These are phyloP conservation scores for Basileuterus tristriatus DNA, from an alignment of 2,797 vertebrate genomes.

Conservation along the genomic window DNA sequence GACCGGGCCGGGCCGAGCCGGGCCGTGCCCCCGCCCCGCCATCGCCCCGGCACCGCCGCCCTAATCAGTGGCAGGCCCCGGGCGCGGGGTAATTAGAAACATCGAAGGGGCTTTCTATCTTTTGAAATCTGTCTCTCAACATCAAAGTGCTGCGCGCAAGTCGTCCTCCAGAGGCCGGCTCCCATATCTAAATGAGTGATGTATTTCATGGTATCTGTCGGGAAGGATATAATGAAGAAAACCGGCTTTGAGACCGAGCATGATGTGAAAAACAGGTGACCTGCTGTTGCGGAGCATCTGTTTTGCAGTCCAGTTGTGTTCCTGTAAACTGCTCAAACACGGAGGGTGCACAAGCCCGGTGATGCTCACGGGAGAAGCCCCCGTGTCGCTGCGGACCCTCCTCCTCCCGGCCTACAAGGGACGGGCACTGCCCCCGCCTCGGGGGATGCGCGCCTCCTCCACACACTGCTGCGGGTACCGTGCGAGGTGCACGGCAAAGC, in stretches of 20 bases:
- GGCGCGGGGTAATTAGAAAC: conserved; percentile 61
- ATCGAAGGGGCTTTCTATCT: conserved; percentile 45
- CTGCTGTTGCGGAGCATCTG: not conserved
- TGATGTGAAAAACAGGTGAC: conserved; percentile 49
- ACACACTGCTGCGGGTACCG: not conserved
- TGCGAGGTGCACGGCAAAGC: not conserved
- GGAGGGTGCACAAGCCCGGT: not conserved
- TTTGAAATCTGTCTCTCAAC: conserved; percentile 50
- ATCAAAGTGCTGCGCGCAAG: conserved; percentile 48
- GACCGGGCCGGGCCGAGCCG: not conserved
- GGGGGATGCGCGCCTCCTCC: not conserved
- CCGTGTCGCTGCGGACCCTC: not conserved
- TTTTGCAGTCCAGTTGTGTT: not conserved
- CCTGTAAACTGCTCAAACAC: not conserved
- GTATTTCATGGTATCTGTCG: conserved; percentile 48
- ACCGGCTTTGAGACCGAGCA: not conserved
- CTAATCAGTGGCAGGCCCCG: conserved; percentile 53
- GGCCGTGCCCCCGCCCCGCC: not conserved
- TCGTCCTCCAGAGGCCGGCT: conserved; percentile 50
- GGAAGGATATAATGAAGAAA: conserved; percentile 38
- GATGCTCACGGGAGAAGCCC: no score
- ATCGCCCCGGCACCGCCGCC: not conserved
- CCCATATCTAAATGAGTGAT: conserved; percentile 55
- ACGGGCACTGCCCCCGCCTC: not conserved
- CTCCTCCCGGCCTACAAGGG: not conserved